These are phyloP conservation scores for Brachypodius melanocephalos DNA, from an alignment of 2,113 vertebrate species.

Conservation along the genomic window DNA sequence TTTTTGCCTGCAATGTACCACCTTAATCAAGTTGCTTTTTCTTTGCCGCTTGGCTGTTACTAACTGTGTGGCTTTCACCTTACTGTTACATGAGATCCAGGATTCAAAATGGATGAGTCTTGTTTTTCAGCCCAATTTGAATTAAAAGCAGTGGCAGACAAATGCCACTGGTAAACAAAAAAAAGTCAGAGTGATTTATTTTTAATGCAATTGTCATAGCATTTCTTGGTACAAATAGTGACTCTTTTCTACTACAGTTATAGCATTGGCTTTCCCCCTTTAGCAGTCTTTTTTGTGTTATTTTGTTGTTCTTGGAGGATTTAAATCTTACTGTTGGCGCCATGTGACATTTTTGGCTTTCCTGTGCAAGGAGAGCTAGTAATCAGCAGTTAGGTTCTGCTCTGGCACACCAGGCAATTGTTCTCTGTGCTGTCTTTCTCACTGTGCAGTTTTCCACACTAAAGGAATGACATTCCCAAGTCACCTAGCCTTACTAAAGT, in stretches of 20 bases:
- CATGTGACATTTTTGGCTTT: slow-evolving; percentile 27
- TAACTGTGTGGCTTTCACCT: neutral
- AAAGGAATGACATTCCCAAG: neutral
- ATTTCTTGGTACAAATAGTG: neutral
- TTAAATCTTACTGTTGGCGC: slow-evolving; percentile 44
- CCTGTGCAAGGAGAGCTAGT: neutral
- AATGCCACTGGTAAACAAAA: neutral
- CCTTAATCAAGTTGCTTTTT: neutral
- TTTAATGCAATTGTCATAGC: neutral
- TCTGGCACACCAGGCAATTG: neutral
- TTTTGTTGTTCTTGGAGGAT: slow-evolving; percentile 21
- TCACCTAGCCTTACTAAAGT: neutral
- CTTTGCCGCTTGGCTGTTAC: neutral
- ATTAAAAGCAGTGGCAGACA: neutral
- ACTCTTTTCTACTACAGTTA: slow-evolving; percentile 4
- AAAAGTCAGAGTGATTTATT: neutral
- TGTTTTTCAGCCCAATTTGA: neutral
- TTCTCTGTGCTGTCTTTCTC: neutral
- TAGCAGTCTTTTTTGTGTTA: neutral
- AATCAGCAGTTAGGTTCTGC: neutral
- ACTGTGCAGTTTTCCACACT: neutral
- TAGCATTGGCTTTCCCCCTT: slow-evolving; percentile 21
- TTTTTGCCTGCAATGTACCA: neutral
- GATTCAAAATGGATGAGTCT: neutral
- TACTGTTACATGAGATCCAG: neutral